These are phyloP conservation scores for Eueides isabella DNA, from an alignment of 1,140 invertebrate genomes.

Conservation along the genomic window DNA sequence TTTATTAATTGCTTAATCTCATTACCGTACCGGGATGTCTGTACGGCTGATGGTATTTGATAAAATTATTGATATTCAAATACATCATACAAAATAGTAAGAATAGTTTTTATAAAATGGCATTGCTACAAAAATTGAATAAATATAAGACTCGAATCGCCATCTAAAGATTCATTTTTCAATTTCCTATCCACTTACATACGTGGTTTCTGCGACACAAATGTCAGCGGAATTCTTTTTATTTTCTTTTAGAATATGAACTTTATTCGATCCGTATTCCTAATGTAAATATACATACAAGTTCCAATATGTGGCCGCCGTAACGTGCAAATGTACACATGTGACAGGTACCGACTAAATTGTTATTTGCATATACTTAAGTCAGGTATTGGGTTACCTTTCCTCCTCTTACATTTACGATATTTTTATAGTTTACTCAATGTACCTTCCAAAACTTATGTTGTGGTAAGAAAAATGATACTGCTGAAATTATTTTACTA, in stretches of 20 bases:
- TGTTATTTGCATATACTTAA: constrained; percentile 39
- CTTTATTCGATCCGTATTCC: constrained; percentile 33
- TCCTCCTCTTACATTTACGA: constrained; percentile 21
- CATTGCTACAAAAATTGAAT: background rate
- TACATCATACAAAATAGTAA: background rate
- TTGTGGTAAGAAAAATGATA: background rate
- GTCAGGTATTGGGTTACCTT: constrained; percentile 34
- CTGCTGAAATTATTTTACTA: background rate
- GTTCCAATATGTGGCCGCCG: constrained; percentile 32
- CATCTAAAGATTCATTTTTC: constrained; percentile 27
- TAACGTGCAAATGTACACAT: constrained; percentile 34
- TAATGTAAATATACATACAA: constrained; percentile 37
- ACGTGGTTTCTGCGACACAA: constrained; percentile 14
- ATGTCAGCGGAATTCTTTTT: constrained; percentile 24
- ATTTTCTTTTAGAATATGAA: constrained; percentile 35
- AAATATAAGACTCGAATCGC: background rate
- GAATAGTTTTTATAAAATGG: background rate
- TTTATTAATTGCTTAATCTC: no score
- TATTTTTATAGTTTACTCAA: constrained; percentile 26
- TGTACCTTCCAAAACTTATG: background rate
- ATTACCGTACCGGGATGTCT: background rate
- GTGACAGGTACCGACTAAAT: constrained; percentile 37
- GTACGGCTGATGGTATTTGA: background rate
- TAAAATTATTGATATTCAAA: background rate
- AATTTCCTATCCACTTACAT: constrained; percentile 22